Evolutionary conservation across 2,888 invertebrate genomes (phyloP), one percentile per base, ranked within the genome.

Genomic region (Melanargia galathea): DNA sequence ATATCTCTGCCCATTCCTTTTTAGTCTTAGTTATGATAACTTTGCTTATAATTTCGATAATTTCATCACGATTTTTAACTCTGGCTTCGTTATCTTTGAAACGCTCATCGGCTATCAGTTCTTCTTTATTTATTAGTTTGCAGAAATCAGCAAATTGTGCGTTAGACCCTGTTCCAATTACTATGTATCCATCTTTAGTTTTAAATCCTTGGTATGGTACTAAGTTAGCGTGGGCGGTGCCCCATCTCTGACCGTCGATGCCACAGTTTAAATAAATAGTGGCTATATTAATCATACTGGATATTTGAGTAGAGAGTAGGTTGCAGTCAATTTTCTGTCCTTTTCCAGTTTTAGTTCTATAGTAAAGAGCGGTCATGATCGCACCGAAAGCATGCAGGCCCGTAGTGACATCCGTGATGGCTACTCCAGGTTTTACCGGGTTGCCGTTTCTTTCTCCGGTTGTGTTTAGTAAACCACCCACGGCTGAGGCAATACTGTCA

Each of bases 311-410:
- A 1, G 98, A 97, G 0, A 99, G 86, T n/a, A 99, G 92, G 85
- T 98, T 95, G 75, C 97, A 98, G 77, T 98, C 97, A 60, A 99
- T 96, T 90, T 96, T 97, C 79, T 98, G 98, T 0, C 99, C 99
- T 68, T 83, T 83, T 0, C 96, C 96, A 0, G 97, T 97, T 73
- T 93, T 93, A 8, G 92, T 83, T 58, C 97, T 92, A 75, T 97
- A 94, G 65, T 97, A 85, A 5, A 99, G 84, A 0, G 98, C 98
- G 0, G 98, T 97, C 92, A 98, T 92, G 67, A 99, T 98, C 0
- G 99, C 97, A 16, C 98, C 98, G 80, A 98, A 97, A 0, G 98
- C 97, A 81, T 97, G 98, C 2, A 99, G 91, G 0, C 99, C 99
- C 0, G 99, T 98, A 0, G 97, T 95, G 58, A 99, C 76, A 84